Conservation (phyloP, 2,797 vertebrate species). For the Propithecus deckenii region DNA sequence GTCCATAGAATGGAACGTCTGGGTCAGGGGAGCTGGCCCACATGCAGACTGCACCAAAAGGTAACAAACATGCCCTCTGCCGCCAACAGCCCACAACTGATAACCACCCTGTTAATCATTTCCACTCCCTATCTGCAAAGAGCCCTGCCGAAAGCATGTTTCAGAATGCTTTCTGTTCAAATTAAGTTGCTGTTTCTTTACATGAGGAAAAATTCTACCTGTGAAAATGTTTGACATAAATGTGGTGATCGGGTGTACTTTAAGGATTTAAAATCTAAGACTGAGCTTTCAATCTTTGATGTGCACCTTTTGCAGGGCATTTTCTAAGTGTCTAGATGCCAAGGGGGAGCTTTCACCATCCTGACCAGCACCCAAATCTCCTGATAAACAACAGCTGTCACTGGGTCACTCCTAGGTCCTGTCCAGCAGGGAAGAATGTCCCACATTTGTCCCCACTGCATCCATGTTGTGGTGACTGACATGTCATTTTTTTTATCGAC, state of each 20-base stretch:
- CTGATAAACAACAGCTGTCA: neutral
- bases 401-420: neutral
- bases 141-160: neutral
- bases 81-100: neutral
- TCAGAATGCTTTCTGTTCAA: neutral
- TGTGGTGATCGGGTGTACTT: too few relatives aligned
- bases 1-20: fast-evolving
- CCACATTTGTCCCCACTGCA: neutral
- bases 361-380: neutral
- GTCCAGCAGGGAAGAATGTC: neutral
- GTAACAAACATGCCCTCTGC: neutral
- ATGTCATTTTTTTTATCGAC: neutral
- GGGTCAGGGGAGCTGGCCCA: fast-evolving
- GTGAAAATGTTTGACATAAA: neutral
- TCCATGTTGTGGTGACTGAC: fast-evolving
- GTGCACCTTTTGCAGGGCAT: neutral
- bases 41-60: neutral
- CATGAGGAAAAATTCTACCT: neutral
- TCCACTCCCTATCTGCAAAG: neutral
- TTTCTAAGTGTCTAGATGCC: neutral
- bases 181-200: neutral
- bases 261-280: neutral
- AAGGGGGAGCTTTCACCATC: too few relatives aligned
- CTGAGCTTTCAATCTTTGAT: neutral
- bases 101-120: constrained; percentile 17